A percentile compares a stretch with the other conserved stretches of the same genome.
phyloP scores from a whole-genome alignment of 2,888 invertebrate species.

The Andrena praecox region DNA sequence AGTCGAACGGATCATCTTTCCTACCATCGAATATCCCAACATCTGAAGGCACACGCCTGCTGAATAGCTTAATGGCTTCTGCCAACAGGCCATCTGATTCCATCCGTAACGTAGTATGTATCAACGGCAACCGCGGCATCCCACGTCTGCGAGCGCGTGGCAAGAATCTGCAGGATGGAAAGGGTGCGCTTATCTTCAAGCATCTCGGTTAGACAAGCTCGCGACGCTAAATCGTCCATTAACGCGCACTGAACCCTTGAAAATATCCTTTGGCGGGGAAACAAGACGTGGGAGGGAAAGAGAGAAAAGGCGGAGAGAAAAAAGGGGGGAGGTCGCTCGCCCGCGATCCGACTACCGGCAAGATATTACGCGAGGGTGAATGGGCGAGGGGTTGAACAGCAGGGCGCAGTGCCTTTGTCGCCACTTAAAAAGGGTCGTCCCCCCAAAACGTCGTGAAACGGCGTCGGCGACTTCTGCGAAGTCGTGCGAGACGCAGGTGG shows the following conservation, averaged over 20 bases:
- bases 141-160: background rate
- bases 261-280: slow-evolving; percentile 60
- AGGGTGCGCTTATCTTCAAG: slow-evolving; percentile 23
- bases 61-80: background rate
- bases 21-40: background rate
- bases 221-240: slow-evolving; percentile 62
- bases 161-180: slow-evolving; percentile 27
- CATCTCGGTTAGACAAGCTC: slow-evolving; percentile 35
- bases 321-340: slow-evolving; percentile 28
- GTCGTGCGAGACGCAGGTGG: slow-evolving; percentile 58
- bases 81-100: background rate
- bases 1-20: background rate
- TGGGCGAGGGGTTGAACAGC: slow-evolving; percentile 14
- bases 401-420: slow-evolving; percentile 55
- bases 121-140: slow-evolving; percentile 1
- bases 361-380: slow-evolving; percentile 59
- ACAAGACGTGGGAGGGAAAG: slow-evolving; percentile 30
- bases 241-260: slow-evolving; percentile 58
- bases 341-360: slow-evolving; percentile 48
- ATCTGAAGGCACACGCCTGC: background rate
- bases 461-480: slow-evolving; percentile 50
- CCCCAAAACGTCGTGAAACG: slow-evolving; percentile 32
- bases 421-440: slow-evolving; percentile 56
- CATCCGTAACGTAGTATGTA: background rate
- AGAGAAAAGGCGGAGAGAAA: slow-evolving; percentile 7